Conservation (phyloP, 2,888 invertebrate genomes). For the Seira ritae region DNA sequence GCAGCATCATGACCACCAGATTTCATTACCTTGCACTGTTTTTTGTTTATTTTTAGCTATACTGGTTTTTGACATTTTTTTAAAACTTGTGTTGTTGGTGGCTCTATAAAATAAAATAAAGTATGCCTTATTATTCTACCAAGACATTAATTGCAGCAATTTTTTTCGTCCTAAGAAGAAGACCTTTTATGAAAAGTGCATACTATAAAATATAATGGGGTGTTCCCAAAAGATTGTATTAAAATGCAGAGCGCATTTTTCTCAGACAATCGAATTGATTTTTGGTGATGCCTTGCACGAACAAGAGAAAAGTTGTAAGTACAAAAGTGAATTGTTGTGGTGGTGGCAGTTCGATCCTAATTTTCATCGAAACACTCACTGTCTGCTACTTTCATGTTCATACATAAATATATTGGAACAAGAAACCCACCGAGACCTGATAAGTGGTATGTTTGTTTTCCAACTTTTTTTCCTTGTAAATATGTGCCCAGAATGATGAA, state of each 20-base stretch:
- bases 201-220: background rate
- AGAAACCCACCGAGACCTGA: background rate
- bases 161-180: background rate
- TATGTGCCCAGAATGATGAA: constrained; percentile 11
- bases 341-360: background rate
- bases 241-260: background rate
- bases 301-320: background rate
- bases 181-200: background rate
- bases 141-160: background rate
- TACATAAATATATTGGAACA: background rate
- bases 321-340: background rate
- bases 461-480: background rate
- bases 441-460: constrained; percentile 11
- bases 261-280: constrained; percentile 1
- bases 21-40: background rate
- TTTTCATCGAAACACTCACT: background rate
- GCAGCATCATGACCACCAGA: no score
- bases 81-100: background rate
- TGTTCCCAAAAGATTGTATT: background rate
- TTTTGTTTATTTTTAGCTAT: background rate
- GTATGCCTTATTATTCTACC: background rate
- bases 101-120: background rate
- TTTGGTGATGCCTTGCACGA: background rate
- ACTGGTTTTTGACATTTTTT: constrained; percentile 3
- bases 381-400: background rate